These are phyloP conservation scores for Limnephilus auricula DNA, from an alignment of 2,888 invertebrate genomes.

Conservation along the genomic window DNA sequence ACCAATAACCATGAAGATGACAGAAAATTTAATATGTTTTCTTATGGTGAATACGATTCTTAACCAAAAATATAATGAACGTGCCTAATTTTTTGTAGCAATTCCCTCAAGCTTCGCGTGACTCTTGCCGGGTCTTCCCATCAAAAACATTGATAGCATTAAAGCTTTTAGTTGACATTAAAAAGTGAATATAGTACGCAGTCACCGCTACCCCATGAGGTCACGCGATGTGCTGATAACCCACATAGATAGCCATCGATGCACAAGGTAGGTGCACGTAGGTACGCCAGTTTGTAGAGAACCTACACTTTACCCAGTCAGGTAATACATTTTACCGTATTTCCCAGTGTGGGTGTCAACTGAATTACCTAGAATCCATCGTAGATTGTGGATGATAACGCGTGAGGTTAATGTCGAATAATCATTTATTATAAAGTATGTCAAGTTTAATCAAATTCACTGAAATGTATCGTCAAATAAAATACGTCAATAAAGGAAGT, in stretches of 20 bases:
- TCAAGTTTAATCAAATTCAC: not conserved
- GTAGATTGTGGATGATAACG: not conserved
- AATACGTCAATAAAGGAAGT: not conserved
- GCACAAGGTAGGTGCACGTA: constrained; percentile 3
- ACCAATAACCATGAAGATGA: no score
- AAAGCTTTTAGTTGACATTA: not conserved
- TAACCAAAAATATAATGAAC: no score
- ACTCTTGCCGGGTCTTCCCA: not conserved
- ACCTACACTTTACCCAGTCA: not conserved
- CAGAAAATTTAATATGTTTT: no score
- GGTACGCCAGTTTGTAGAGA: not conserved
- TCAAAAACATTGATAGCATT: not conserved
- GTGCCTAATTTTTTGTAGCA: not conserved
- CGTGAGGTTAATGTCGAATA: not conserved
- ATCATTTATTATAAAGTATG: not conserved
- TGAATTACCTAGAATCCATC: not conserved
- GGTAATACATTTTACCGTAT: not conserved
- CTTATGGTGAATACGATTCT: no score
- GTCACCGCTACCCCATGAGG: not conserved
- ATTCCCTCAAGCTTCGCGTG: not conserved
- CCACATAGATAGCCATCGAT: constrained; percentile 39
- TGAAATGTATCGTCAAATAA: not conserved
- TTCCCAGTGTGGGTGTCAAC: not conserved
- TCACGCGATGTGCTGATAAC: constrained; percentile 6
- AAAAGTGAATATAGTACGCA: not conserved